Base-by-base conservation (phyloP, 2,888 invertebrate genomes). In the Syrphus vitripennis region DNA sequence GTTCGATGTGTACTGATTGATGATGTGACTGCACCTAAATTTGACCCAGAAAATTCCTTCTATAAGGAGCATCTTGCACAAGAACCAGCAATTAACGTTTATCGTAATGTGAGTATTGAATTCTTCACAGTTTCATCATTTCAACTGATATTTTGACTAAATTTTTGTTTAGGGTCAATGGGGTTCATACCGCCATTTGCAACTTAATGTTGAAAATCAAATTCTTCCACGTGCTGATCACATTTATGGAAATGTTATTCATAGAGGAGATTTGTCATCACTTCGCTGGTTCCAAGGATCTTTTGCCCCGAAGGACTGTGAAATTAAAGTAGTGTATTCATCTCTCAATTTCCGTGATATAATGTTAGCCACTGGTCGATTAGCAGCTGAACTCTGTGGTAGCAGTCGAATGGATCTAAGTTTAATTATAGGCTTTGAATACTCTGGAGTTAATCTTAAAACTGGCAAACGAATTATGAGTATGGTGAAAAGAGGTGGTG, bases 271-370 rank as follows among this genome's bases (percentile, higher is more conserved):
- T 91, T 93, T 99, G 71, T 96, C 97, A 0, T 96, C 97, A 1
- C 90, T 99, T 50, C 94, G 93, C n/a, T 98, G 97, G 97, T 92
- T 98, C 6, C 95, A 98, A 91, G 96, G 96, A 0, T 93, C 94
- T 0, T 89, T 94, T 26, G 19, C 87, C 4, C 83, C 88, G 0
- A 40, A 97, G 91, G 95, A 96, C 0, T 93, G 93, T 0, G 89
- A 93, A 4, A 87, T 91, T 1, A 91, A 94, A 80, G 80, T 92
- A 4, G 93, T 94, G 1, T 97, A 96, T 90, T 93, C 97, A 0
- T 95, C 98, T 0, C 91, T 99, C 14, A 99, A 99, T 93, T 99
- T 98, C 95, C 95, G 97, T 90, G 99, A 99, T 91, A 94, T 99
- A 0, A 98, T 99, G 99, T 93, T 97, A 0, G 97, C 98, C 0